phyloP scores from a whole-genome alignment of 2,888 invertebrate genomes.

The Brenthis daphne region DNA sequence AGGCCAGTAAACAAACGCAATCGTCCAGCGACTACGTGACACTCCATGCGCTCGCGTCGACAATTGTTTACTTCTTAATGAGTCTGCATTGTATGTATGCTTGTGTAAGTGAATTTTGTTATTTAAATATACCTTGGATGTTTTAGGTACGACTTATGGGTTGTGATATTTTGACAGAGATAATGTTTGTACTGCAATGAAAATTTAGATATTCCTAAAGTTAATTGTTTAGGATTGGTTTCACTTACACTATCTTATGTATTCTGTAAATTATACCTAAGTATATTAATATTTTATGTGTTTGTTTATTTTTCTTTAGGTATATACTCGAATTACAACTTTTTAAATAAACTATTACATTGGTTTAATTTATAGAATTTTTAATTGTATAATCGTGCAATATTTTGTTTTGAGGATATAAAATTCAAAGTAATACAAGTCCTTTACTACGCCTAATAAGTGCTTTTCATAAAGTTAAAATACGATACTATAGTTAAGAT shows the following conservation, averaged over 20 bases:
- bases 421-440: background rate
- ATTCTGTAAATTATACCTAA: too few relatives aligned
- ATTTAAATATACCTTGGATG: constrained; percentile 21
- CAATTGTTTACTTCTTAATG: constrained; percentile 53
- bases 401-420: background rate
- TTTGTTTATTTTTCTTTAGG: too few relatives aligned
- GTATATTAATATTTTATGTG: too few relatives aligned
- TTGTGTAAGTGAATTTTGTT: constrained; percentile 26
- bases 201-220: too few relatives aligned
- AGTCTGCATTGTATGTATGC: constrained; percentile 34
- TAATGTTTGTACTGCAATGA: too few relatives aligned
- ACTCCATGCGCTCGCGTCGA: constrained; percentile 64
- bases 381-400: too few relatives aligned
- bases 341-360: too few relatives aligned
- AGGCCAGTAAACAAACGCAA: constrained; percentile 70
- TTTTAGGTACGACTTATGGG: constrained; percentile 2
- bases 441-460: constrained; percentile 3
- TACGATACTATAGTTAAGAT: too few relatives aligned
- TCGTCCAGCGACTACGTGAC: constrained; percentile 66
- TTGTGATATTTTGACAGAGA: background rate
- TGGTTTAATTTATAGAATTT: too few relatives aligned
- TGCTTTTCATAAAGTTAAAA: background rate
- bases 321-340: too few relatives aligned
- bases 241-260: too few relatives aligned
- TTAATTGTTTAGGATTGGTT: too few relatives aligned